Conservation (phyloP, 1,140 invertebrate species). For the Camponotus pennsylvanicus region DNA sequence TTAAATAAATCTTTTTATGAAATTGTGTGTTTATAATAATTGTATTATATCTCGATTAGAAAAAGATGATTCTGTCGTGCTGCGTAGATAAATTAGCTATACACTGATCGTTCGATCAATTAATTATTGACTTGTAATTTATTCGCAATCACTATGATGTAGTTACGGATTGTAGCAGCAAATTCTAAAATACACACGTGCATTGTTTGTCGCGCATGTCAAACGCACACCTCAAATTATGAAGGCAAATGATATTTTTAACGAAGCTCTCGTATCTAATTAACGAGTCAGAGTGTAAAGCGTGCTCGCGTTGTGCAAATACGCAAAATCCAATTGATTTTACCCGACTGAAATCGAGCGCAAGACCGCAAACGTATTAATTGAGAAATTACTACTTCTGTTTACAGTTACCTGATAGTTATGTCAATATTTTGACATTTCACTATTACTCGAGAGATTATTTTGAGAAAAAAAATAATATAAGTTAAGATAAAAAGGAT, state of each 20-base stretch:
- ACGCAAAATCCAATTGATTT: conserved; percentile 42
- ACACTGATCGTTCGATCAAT: background rate
- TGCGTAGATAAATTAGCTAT: background rate
- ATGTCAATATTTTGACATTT: background rate
- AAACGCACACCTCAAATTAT: conserved; percentile 47
- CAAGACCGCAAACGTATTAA: conserved; percentile 14
- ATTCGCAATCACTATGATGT: background rate
- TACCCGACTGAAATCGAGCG: background rate
- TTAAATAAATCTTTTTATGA: too few species aligned
- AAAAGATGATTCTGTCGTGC: background rate
- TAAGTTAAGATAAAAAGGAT: too few species aligned
- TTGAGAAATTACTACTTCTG: conserved; percentile 1
- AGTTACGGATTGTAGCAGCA: background rate
- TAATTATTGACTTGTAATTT: conserved; percentile 22
- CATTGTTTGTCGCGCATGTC: conserved; percentile 24
- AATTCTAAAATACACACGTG: background rate
- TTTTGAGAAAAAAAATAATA: too few species aligned
- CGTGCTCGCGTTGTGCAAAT: conserved; percentile 20
- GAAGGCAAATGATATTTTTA: conserved; percentile 62
- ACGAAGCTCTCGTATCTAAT: conserved; percentile 37
- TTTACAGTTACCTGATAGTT: background rate
- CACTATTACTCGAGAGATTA: too few species aligned
- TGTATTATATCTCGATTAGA: background rate
- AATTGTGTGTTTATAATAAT: too few species aligned
- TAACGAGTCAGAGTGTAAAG: conserved; percentile 14